Conservation (phyloP, 2,113 vertebrate species). For the Lepisosteus osseus region DNA sequence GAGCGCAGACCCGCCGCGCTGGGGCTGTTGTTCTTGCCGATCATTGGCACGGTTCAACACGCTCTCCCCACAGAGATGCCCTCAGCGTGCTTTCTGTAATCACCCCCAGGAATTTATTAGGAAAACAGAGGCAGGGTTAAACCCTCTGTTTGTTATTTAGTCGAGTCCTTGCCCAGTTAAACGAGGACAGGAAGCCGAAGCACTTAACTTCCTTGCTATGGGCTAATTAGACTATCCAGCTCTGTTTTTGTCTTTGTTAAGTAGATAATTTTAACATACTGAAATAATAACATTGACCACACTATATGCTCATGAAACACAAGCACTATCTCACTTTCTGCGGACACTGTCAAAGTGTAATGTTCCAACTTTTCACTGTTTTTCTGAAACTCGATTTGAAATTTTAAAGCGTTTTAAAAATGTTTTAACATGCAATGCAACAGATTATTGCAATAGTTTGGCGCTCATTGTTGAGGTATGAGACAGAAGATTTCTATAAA, state of each 20-base stretch:
- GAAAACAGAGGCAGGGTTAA: conserved; percentile 28
- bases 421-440: too few relatives aligned
- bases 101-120: conserved; percentile 23
- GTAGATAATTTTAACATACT: too few relatives aligned
- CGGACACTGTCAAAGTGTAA: too few relatives aligned
- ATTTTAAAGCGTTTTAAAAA: too few relatives aligned
- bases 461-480: too few relatives aligned
- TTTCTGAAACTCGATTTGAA: too few relatives aligned
- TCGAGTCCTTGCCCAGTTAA: conserved; percentile 18
- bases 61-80: conserved; percentile 33
- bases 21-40: conserved; percentile 44
- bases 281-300: not conserved
- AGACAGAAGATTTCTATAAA: too few relatives aligned
- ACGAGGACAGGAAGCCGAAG: conserved; percentile 22
- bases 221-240: not conserved
- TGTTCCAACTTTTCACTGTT: too few relatives aligned
- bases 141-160: conserved; percentile 13
- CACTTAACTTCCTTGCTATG: conserved; percentile 11
- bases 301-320: not conserved
- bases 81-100: conserved; percentile 28
- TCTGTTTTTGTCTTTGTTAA: not conserved
- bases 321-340: not conserved
- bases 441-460: too few relatives aligned
- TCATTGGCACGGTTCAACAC: conserved; percentile 47
- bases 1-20: conserved; percentile 35